Percentiles rank a stretch among this genome's conserved stretches.
These are phyloP conservation scores for Dendrolimus pini DNA, from an alignment of 2,888 invertebrate species.

Conservation along the genomic window DNA sequence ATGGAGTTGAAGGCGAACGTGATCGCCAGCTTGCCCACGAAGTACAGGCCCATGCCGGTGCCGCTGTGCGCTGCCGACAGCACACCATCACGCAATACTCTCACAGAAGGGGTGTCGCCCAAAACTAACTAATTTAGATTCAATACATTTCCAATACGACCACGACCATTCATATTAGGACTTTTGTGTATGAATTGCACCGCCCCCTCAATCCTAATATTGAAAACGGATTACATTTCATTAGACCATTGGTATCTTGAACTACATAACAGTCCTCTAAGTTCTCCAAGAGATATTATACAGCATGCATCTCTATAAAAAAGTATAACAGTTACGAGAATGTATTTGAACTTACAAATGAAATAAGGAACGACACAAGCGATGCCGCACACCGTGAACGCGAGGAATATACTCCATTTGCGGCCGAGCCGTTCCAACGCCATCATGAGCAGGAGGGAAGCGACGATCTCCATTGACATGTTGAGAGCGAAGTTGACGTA, in stretches of 20 bases:
- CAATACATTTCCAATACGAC: no score
- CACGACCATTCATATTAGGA: no score
- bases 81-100: neutral
- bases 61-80: conserved; percentile 35
- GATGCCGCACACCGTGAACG: conserved; percentile 51
- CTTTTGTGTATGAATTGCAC: no score
- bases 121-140: no score
- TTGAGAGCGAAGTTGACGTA: conserved; percentile 82
- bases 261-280: no score
- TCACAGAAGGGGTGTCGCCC: no score
- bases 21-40: conserved; percentile 80
- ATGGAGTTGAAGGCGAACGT: conserved; percentile 81
- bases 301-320: no score
- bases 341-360: conserved; percentile 32
- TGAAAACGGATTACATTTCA: no score
- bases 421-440: conserved; percentile 59
- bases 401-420: conserved; percentile 46
- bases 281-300: no score
- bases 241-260: no score
- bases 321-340: no score
- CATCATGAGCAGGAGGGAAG: conserved; percentile 63
- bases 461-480: conserved; percentile 67
- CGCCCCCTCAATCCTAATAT: no score
- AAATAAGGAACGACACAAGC: conserved; percentile 53
- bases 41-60: conserved; percentile 58